Evolutionary conservation across 2,888 invertebrate genomes (phyloP), one percentile per base, ranked within the genome.

Genomic region (Portevinia maculata): DNA sequence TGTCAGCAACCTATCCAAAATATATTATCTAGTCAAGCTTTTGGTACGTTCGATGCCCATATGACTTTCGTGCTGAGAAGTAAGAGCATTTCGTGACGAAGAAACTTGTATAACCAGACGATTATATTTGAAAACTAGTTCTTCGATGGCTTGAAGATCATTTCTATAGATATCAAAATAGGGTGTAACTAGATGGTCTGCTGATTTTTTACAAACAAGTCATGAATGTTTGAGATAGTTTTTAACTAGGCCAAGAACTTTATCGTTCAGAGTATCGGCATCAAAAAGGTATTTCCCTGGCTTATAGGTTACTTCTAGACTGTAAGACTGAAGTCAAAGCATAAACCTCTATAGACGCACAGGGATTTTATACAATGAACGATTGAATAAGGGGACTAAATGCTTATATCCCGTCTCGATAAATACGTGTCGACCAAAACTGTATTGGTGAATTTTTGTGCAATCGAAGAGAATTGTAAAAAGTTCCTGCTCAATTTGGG

Each of bases 31-130:
- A n/a, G 87, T 86, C n/a, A 85, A 53, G 7, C 41, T 65, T 70
- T 85, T 84, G 50, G 84, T 85, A 59, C 86, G 86, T 39, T 85
- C 86, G 6, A 86, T 69, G 3, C 87, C 86, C 34, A 86, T 39
- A 64, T 88, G 55, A 55, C 87, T 86, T 41, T 85, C 70, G 13
- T 65, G 62, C 73, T 85, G 84, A n/a, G n/a, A n/a, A n/a, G n/a
- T n/a, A n/a, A n/a, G n/a, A n/a, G n/a, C n/a, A n/a, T n/a, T n/a
- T n/a, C n/a, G n/a, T n/a, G n/a, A n/a, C 6, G 85, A 52, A 9
- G 17, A 78, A 7, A 70, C 79, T 32, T 9, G 32, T 32, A 32
- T 32, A 3, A 32, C 32, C 11, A 32, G 15, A 30, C 52, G 21
- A 21, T 69, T 50, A 19, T 52, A 52, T 76, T 84, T 74, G 13